phyloP scores from a whole-genome alignment of 2,797 vertebrate genomes.

The Cynopterus sphinx region DNA sequence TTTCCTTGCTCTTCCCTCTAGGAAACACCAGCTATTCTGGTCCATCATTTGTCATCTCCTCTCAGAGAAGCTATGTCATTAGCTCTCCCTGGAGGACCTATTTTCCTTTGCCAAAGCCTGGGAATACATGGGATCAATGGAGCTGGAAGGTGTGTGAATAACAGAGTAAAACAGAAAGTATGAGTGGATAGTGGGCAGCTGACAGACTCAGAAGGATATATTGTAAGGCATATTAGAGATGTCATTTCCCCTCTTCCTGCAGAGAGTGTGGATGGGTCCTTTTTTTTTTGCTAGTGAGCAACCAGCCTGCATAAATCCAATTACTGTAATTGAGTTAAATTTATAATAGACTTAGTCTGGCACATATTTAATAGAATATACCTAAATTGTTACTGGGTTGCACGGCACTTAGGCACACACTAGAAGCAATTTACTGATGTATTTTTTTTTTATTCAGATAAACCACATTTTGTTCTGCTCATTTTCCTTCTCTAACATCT shows the following conservation, averaged over 20 bases:
- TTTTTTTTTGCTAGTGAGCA: neutral
- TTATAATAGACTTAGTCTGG: neutral
- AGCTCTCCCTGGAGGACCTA: neutral
- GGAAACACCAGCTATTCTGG: neutral
- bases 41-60: neutral
- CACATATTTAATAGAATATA: constrained; percentile 4
- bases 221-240: neutral
- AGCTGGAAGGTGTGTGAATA: neutral
- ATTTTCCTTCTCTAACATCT: neutral
- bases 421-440: neutral
- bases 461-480: constrained; percentile 22
- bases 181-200: neutral
- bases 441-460: constrained; percentile 18
- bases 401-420: neutral
- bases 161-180: neutral
- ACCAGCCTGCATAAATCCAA: neutral
- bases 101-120: neutral
- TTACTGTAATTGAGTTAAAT: neutral
- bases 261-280: neutral
- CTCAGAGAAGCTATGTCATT: neutral
- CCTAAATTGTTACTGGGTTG: neutral
- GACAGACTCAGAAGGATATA: neutral
- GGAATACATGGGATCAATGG: neutral
- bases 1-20: neutral
- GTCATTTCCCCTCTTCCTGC: neutral